Percentiles rank a stretch among this genome's conserved stretches.
Evolutionary conservation across 1,140 invertebrate genomes (phyloP).

Genomic region (Belonocnema kinseyi): DNA sequence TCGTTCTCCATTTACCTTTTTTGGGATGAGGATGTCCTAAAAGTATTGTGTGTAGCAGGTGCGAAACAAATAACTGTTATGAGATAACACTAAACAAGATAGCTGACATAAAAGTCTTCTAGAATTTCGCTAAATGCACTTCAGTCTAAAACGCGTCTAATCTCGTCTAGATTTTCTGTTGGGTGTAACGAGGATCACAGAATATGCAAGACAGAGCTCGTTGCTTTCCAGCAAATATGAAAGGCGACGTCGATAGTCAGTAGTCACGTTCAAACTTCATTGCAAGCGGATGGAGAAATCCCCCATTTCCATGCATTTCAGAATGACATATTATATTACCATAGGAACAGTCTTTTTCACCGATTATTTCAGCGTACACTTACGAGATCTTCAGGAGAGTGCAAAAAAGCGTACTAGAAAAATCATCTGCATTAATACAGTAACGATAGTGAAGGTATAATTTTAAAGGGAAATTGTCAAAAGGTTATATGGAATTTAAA

Average conservation of each 20-base stretch:
- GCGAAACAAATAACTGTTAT: too few relatives aligned
- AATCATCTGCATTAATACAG: background rate
- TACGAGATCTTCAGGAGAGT: background rate
- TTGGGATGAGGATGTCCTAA: too few relatives aligned
- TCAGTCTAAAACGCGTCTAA: too few relatives aligned
- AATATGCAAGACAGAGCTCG: slow-evolving; percentile 51
- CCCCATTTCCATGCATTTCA: slow-evolving; percentile 56
- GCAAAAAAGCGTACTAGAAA: background rate
- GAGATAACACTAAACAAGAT: too few relatives aligned
- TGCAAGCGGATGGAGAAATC: slow-evolving; percentile 50
- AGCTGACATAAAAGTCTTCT: too few relatives aligned
- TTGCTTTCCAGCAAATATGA: slow-evolving; percentile 52
- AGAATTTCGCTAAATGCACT: too few relatives aligned
- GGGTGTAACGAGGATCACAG: slow-evolving; percentile 37
- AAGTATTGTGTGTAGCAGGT: too few relatives aligned
- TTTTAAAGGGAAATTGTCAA: background rate
- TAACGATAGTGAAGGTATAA: background rate
- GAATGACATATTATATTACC: slow-evolving; percentile 33
- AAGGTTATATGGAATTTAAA: background rate
- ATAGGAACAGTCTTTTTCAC: slow-evolving; percentile 2
- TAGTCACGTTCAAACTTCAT: slow-evolving; percentile 57
- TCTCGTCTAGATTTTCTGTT: too few relatives aligned
- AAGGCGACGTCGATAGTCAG: slow-evolving; percentile 45
- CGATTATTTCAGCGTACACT: slow-evolving; percentile 29
- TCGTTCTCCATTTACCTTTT: too few relatives aligned